Evolutionary conservation across 2,888 invertebrate species (phyloP).

Genomic region (Heteromurus nitidus): DNA sequence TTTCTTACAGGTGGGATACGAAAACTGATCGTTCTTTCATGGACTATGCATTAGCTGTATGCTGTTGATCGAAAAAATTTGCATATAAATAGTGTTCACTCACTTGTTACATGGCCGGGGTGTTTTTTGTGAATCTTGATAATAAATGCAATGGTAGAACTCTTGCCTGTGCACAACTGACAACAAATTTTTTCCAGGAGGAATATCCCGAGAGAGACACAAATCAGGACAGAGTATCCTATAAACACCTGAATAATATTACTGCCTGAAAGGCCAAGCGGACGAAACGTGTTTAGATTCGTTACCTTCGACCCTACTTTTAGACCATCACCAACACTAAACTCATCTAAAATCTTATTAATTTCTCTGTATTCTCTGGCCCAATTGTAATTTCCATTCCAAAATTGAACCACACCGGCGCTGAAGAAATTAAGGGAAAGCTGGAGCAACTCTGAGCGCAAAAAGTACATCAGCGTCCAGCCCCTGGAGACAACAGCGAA

Average conservation of each 20-base stretch:
- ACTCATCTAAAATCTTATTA: neutral
- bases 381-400: neutral
- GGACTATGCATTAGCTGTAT: too few species aligned
- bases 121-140: too few species aligned
- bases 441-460: too few species aligned
- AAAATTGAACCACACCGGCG: neutral
- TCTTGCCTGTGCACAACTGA: slow-evolving; percentile 10
- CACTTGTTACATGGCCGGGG: too few species aligned
- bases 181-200: slow-evolving; percentile 26
- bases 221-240: slow-evolving; percentile 30
- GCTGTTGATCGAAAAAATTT: slow-evolving; percentile 27
- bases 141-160: too few species aligned
- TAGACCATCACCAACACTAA: too few species aligned
- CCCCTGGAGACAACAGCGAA: neutral
- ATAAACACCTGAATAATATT: neutral
- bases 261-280: neutral
- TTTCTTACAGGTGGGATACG: slow-evolving; percentile 21
- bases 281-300: neutral
- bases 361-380: neutral
- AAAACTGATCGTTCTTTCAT: too few species aligned
- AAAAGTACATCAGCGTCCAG: neutral
- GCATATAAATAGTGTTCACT: slow-evolving; percentile 47
- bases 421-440: too few species aligned
- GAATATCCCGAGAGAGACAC: slow-evolving; percentile 23
- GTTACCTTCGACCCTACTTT: neutral